Conservation (phyloP, 2,797 vertebrate genomes). For the Hydrolagus colliei region DNA sequence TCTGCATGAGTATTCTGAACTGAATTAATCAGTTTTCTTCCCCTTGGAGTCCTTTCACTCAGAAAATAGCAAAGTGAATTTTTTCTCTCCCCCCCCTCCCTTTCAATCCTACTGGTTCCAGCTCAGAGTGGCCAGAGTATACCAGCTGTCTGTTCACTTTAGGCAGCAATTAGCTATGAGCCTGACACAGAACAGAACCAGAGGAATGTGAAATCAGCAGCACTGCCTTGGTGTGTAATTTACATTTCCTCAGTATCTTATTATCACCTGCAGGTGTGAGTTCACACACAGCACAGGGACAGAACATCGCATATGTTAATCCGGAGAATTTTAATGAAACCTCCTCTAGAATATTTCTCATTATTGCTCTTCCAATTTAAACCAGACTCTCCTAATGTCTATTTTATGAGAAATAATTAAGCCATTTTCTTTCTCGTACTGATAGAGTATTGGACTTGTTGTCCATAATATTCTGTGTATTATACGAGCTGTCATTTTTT, state of each 20-base stretch:
- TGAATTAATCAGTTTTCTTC: slow-evolving; percentile 17
- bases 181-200: slow-evolving; percentile 45
- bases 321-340: slow-evolving; percentile 42
- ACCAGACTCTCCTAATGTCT: background rate
- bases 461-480: too few relatives aligned
- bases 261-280: slow-evolving; percentile 51
- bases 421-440: too few relatives aligned
- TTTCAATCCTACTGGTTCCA: slow-evolving; percentile 46
- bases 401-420: too few relatives aligned
- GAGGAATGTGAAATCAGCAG: slow-evolving; percentile 50
- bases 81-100: background rate
- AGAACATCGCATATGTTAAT: slow-evolving; percentile 36
- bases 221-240: slow-evolving; percentile 50
- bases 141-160: slow-evolving; percentile 56
- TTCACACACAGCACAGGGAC: slow-evolving; percentile 29
- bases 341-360: slow-evolving; percentile 40
- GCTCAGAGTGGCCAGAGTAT: slow-evolving; percentile 42
- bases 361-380: slow-evolving; percentile 34
- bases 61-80: background rate
- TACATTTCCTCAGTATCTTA: slow-evolving; percentile 47
- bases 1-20: too few relatives aligned
- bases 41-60: slow-evolving; percentile 22
- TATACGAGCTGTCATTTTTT: too few relatives aligned
- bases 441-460: too few relatives aligned
- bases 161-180: slow-evolving; percentile 51